Evolutionary conservation across 2,888 invertebrate species (phyloP).

Genomic region (Rhagonycha fulva): DNA sequence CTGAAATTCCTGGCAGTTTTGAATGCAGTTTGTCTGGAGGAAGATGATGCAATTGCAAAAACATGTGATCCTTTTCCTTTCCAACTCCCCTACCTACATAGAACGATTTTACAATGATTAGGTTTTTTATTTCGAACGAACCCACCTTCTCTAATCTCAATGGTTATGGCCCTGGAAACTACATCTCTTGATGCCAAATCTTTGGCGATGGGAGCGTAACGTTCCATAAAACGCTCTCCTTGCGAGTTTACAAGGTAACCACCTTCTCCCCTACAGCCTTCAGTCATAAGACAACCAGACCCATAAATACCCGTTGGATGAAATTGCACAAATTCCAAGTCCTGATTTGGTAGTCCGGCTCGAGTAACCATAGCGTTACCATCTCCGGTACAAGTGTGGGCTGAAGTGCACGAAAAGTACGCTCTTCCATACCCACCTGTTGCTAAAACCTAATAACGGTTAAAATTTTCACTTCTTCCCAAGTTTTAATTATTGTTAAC

Average conservation of each 20-base stretch:
- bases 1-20: slow-evolving; percentile 93
- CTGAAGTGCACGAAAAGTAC: slow-evolving; percentile 98
- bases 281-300: slow-evolving; percentile 97
- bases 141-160: slow-evolving; percentile 92
- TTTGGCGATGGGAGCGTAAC: slow-evolving; percentile 98
- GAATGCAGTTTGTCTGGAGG: slow-evolving; percentile 88
- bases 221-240: slow-evolving; percentile 98
- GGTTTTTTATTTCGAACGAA: background rate
- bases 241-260: slow-evolving; percentile 96
- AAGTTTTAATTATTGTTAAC: background rate
- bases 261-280: slow-evolving; percentile 96
- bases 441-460: slow-evolving; percentile 66
- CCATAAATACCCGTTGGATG: slow-evolving; percentile 99
- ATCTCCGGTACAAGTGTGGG: slow-evolving; percentile 98
- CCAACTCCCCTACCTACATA: slow-evolving; percentile 82
- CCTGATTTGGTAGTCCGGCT: slow-evolving; percentile 91
- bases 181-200: slow-evolving; percentile 98
- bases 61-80: slow-evolving; percentile 95
- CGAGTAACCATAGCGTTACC: slow-evolving; percentile 95
- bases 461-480: background rate
- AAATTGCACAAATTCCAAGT: slow-evolving; percentile 99
- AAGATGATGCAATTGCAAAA: slow-evolving; percentile 93
- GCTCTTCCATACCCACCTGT: slow-evolving; percentile 90
- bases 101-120: background rate
- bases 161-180: slow-evolving; percentile 95